Evolutionary conservation across 2,113 vertebrate species (phyloP).

Genomic region (Erpornis zantholeuca): DNA sequence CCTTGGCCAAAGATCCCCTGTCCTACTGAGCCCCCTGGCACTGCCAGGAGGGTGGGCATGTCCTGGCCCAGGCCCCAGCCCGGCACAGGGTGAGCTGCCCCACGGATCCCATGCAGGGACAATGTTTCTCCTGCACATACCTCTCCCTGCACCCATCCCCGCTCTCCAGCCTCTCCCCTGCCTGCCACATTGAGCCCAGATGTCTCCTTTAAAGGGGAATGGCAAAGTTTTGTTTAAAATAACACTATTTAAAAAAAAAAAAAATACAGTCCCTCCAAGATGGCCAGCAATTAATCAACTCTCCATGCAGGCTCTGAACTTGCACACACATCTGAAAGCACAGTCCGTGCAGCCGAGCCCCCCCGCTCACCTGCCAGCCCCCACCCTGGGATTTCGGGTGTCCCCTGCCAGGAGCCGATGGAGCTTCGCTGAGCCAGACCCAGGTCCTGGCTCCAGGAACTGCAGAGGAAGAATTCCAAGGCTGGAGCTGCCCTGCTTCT

Average conservation of each 20-base stretch:
- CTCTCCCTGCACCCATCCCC: background rate
- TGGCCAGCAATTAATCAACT: conserved; percentile 51
- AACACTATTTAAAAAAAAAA: conserved; percentile 10
- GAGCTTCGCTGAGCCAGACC: background rate
- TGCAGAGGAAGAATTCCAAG: background rate
- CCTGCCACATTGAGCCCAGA: conserved; percentile 56
- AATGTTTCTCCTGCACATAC: background rate
- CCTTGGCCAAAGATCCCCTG: background rate
- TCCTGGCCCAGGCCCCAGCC: background rate
- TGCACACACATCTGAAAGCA: background rate
- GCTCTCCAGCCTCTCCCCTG: background rate
- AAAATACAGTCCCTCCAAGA: background rate
- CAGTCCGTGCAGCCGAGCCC: background rate
- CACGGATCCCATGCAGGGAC: rapidly evolving
- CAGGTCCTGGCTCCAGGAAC: background rate
- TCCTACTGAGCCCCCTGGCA: rapidly evolving
- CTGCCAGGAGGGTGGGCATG: background rate
- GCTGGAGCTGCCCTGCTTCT: background rate
- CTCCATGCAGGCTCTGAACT: background rate
- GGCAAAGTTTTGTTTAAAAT: conserved; percentile 61
- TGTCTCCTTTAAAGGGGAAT: conserved; percentile 67
- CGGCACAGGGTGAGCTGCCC: background rate
- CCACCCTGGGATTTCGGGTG: rapidly evolving
- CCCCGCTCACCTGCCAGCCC: conserved; percentile 9
- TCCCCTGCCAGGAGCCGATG: background rate